A percentile compares a stretch with the other conserved stretches of the same genome.
Conservation (phyloP, 2,113 vertebrate genomes). For the Clarias gariepinus region DNA sequence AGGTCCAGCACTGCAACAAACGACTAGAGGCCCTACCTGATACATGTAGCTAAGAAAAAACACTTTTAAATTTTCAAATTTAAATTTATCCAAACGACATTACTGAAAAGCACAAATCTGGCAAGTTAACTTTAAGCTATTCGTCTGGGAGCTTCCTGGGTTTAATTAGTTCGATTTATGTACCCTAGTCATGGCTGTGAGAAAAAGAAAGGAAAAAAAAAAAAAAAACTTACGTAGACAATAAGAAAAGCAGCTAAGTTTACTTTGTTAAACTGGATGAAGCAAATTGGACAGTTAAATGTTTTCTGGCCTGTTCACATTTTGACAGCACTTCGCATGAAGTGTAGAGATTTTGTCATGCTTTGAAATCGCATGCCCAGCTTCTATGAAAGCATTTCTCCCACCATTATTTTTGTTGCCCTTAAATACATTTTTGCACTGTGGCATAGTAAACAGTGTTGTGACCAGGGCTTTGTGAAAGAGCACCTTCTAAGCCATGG, state of each 20-base stretch:
- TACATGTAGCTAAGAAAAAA: background rate
- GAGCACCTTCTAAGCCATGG: background rate
- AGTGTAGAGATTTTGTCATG: background rate
- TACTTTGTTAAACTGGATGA: background rate
- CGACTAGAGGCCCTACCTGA: background rate
- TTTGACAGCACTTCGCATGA: background rate
- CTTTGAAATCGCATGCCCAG: background rate
- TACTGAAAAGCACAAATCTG: constrained; percentile 4
- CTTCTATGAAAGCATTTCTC: background rate
- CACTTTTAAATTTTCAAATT: background rate
- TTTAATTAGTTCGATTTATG: background rate
- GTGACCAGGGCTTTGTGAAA: background rate
- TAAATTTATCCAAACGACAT: background rate
- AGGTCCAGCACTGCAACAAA: background rate
- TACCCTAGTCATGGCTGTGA: background rate
- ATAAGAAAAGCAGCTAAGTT: background rate
- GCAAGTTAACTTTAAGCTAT: background rate
- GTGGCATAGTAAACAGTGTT: background rate
- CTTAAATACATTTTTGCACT: background rate
- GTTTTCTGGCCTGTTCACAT: background rate
- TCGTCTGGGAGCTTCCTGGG: background rate
- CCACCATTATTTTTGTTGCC: background rate
- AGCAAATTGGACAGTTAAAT: background rate
- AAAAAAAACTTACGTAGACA: background rate
- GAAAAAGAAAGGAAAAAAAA: background rate